Evolutionary conservation across 2,888 invertebrate genomes (phyloP), one percentile per base, ranked within the genome.

Genomic region (Acronicta aceris): DNA sequence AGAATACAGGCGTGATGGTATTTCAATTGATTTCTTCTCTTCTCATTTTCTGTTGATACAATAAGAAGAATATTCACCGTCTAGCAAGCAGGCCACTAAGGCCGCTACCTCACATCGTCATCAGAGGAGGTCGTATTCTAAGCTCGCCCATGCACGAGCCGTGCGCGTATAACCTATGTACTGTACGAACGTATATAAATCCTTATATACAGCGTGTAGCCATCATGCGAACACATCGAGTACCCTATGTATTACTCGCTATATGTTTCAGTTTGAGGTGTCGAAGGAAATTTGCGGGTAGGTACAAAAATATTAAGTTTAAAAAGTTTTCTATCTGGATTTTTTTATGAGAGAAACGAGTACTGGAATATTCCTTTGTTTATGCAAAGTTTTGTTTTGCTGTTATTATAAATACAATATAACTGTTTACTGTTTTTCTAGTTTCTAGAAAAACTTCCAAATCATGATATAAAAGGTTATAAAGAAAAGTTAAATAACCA

Each of bases 111-210:
- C 74, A 84, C 74, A 81, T 78, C 89, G 90, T 90, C 91, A 90
- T 90, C 90, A 88, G 82, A 87, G 86, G 74, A 83, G 87, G 83
- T 86, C 86, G 87, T 87, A 87, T 87, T 88, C 89, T 88, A 85
- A 90, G 90, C 90, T 83, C 84, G 86, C 73, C 84, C 85, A 86
- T 83, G 87, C 87, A 83, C 85, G 80, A 81, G 81, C 87, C 76
- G 83, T 84, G 85, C 87, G 86, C 89, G 86, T 85, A 82, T 79
- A 81, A 82, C 84, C 78, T 73, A 82, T 81, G 78, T 81, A 81
- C 73, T 55, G 55, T 59, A 57, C 51, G 65, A 70, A 71, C 73
- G 68, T 70, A 68, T 68, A 70, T 75, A 79, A 74, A 65, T 72
- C 66, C 74, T 74, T 78, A 74, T 79, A 55, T 76, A 75, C 74